These are phyloP conservation scores for Tachystola acroxantha DNA, from an alignment of 2,888 invertebrate genomes.

Conservation along the genomic window DNA sequence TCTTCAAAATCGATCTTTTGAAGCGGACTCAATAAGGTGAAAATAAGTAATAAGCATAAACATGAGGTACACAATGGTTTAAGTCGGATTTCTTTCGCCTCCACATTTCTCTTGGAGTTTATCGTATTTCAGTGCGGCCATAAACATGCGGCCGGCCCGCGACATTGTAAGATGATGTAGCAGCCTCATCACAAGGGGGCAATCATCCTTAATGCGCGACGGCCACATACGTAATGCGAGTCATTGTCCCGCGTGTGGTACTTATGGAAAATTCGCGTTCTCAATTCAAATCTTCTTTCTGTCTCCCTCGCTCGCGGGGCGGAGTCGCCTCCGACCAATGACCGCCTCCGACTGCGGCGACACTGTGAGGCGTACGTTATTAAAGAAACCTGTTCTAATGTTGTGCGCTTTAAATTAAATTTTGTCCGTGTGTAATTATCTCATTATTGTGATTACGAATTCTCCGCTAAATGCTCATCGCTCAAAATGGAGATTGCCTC, in stretches of 20 bases:
- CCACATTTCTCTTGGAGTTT: constrained; percentile 65
- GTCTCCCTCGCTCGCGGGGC: constrained; percentile 76
- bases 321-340: constrained; percentile 75
- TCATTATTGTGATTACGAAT: constrained; percentile 78
- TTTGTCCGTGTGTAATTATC: constrained; percentile 78
- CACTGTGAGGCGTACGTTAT: constrained; percentile 77
- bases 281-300: constrained; percentile 76
- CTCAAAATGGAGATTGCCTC: constrained; percentile 66
- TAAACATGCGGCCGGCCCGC: constrained; percentile 64
- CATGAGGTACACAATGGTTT: constrained; percentile 62
- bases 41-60: constrained; percentile 74
- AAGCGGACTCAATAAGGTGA: constrained; percentile 60
- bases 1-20: constrained; percentile 23
- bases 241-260: constrained; percentile 77
- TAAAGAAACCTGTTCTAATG: constrained; percentile 79
- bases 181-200: constrained; percentile 75
- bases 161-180: constrained; percentile 75
- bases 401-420: constrained; percentile 78
- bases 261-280: constrained; percentile 79
- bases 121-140: constrained; percentile 68
- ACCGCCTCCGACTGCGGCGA: constrained; percentile 70
- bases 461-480: constrained; percentile 72
- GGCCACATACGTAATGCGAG: constrained; percentile 78
- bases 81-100: constrained; percentile 68
- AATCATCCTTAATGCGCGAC: constrained; percentile 76